Evolutionary conservation across 2,113 vertebrate species (phyloP).

Genomic region (Ariopsis seemanni): DNA sequence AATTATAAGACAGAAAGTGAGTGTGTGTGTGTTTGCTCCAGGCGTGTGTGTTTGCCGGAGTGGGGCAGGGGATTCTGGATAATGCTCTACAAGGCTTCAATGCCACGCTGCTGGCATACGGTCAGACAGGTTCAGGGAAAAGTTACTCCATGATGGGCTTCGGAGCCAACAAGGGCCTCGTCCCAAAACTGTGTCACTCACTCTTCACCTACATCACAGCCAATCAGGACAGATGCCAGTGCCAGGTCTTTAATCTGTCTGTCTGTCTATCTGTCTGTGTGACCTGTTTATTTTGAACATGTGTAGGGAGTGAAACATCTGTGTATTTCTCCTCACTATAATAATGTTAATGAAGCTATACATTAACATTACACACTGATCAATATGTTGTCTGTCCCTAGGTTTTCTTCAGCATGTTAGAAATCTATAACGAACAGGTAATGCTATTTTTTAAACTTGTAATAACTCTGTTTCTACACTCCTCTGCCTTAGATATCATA

Average conservation of each 20-base stretch:
- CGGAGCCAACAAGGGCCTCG: conserved; percentile 79
- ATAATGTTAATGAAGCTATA: not conserved
- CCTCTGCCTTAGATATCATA: not conserved
- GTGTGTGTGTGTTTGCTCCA: conserved; percentile 34
- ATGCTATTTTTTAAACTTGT: conserved; percentile 8
- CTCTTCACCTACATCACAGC: conserved; percentile 75
- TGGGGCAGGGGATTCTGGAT: conserved; percentile 78
- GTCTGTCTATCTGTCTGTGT: not conserved
- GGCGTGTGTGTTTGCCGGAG: conserved; percentile 75
- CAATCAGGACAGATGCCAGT: conserved; percentile 72
- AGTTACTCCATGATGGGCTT: conserved; percentile 84
- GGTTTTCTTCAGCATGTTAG: conserved; percentile 88
- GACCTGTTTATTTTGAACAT: not conserved
- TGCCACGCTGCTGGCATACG: conserved; percentile 77
- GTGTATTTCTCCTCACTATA: not conserved
- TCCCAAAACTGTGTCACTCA: conserved; percentile 76
- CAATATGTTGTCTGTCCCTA: conserved; percentile 48
- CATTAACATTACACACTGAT: not conserved
- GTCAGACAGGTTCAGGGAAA: conserved; percentile 83
- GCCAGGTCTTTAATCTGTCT: conserved; percentile 67
- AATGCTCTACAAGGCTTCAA: conserved; percentile 80
- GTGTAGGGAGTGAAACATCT: not conserved
- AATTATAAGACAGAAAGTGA: too few species aligned
- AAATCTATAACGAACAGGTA: conserved; percentile 89
- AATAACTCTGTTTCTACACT: not conserved